A percentile compares a stretch with the other conserved stretches of the same genome.
Evolutionary conservation across 2,888 invertebrate genomes (phyloP).

Genomic region (Sinohyriopsis cumingii): DNA sequence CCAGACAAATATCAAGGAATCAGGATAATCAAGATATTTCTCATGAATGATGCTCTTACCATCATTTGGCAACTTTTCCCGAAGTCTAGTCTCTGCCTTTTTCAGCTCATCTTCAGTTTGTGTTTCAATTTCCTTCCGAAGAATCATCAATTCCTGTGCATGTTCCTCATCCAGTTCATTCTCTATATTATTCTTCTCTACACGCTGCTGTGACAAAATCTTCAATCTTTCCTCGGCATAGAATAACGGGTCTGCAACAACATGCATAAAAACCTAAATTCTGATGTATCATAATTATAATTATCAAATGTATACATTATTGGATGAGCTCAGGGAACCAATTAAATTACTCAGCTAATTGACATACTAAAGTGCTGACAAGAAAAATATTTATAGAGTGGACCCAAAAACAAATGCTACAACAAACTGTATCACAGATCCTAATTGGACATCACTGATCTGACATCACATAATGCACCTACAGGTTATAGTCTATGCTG

Average conservation of each 20-base stretch:
- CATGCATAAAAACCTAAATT: not conserved
- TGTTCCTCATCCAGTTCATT: slow-evolving; percentile 63
- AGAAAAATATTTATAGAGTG: no score
- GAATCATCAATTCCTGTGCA: slow-evolving; percentile 50
- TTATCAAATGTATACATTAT: no score
- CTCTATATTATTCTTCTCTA: slow-evolving; percentile 56
- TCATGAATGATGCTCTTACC: slow-evolving; percentile 29
- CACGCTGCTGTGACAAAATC: slow-evolving; percentile 58
- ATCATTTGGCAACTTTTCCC: slow-evolving; percentile 40
- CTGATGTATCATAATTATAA: not conserved
- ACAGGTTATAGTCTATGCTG: no score
- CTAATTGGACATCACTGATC: no score
- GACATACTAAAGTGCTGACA: no score
- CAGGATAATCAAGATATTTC: no score
- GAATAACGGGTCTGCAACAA: slow-evolving; percentile 56
- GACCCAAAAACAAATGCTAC: no score
- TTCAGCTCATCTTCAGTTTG: slow-evolving; percentile 52
- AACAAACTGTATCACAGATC: no score
- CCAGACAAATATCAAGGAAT: no score
- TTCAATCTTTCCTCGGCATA: slow-evolving; percentile 50
- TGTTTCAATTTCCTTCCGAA: slow-evolving; percentile 46
- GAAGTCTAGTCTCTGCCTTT: slow-evolving; percentile 31
- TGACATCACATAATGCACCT: no score
- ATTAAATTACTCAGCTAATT: no score
- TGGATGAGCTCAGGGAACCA: no score